A percentile compares a stretch with the other conserved stretches of the same genome.
Evolutionary conservation across 2,888 invertebrate genomes (phyloP).

Genomic region (Malthinus seriepunctatus): DNA sequence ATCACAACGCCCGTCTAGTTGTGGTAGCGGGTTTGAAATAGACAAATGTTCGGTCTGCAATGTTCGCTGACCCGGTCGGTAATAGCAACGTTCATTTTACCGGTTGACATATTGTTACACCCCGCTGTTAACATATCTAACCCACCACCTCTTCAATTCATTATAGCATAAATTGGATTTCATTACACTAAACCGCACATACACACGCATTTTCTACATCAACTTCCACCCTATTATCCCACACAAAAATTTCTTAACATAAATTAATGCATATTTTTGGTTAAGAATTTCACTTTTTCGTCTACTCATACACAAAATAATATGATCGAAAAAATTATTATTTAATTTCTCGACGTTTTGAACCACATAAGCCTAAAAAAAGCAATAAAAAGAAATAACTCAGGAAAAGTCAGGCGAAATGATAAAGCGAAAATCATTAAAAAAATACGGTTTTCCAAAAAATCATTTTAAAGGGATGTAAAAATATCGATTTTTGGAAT

Average conservation of each 20-base stretch:
- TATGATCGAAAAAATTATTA: too few species aligned
- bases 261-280: too few species aligned
- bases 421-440: too few species aligned
- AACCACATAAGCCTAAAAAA: too few species aligned
- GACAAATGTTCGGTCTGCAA: slow-evolving; percentile 39
- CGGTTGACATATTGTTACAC: slow-evolving; percentile 34
- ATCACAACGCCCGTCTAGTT: slow-evolving; percentile 33
- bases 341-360: too few species aligned
- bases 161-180: slow-evolving; percentile 29
- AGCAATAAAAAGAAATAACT: too few species aligned
- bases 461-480: too few species aligned
- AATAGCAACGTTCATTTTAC: slow-evolving; percentile 31
- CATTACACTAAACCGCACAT: slow-evolving; percentile 18
- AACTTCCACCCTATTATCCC: not conserved
- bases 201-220: not conserved
- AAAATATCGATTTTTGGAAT: too few species aligned
- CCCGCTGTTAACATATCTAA: slow-evolving; percentile 29
- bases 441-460: too few species aligned
- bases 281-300: too few species aligned
- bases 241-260: not conserved
- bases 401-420: too few species aligned
- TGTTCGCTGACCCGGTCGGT: slow-evolving; percentile 35
- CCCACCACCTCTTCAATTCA: slow-evolving; percentile 25
- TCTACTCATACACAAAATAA: too few species aligned
- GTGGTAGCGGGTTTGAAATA: slow-evolving; percentile 35